These are phyloP conservation scores for Alosa sapidissima DNA, from an alignment of 2,797 vertebrate species.

Conservation along the genomic window DNA sequence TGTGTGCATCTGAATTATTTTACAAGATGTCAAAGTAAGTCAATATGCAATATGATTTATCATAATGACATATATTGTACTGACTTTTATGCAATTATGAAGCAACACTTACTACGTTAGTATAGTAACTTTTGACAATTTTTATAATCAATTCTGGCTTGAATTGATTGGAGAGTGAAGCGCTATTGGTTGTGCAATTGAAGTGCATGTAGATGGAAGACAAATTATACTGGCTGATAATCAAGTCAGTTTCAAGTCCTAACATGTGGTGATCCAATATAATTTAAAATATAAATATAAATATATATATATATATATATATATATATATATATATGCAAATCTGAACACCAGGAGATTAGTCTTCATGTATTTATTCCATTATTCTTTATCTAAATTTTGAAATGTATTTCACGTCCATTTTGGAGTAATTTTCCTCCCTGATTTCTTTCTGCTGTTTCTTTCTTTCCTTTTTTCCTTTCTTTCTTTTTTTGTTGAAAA, in stretches of 20 bases:
- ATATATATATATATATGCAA: background rate
- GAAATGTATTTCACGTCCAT: background rate
- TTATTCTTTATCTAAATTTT: background rate
- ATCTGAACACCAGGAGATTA: background rate
- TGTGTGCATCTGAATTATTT: background rate
- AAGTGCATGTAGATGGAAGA: background rate
- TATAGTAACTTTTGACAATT: background rate
- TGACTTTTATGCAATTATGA: conserved; percentile 4
- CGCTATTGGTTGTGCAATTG: background rate
- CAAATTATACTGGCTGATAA: background rate
- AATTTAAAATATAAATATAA: background rate
- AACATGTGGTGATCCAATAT: background rate
- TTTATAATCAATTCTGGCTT: conserved; percentile 1
- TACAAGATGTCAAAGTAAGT: background rate
- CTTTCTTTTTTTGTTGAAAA: conserved; percentile 67
- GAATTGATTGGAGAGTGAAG: background rate
- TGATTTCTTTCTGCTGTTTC: conserved; percentile 61
- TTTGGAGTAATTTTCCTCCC: conserved; percentile 30
- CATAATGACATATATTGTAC: background rate
- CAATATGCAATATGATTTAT: background rate
- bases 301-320: too few species aligned
- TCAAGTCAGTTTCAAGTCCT: background rate
- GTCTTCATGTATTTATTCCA: background rate
- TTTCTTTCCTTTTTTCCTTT: conserved; percentile 68
- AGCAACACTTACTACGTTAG: conserved; percentile 1